Conservation (phyloP, 1,140 invertebrate genomes). For the Sitobion miscanthi region DNA sequence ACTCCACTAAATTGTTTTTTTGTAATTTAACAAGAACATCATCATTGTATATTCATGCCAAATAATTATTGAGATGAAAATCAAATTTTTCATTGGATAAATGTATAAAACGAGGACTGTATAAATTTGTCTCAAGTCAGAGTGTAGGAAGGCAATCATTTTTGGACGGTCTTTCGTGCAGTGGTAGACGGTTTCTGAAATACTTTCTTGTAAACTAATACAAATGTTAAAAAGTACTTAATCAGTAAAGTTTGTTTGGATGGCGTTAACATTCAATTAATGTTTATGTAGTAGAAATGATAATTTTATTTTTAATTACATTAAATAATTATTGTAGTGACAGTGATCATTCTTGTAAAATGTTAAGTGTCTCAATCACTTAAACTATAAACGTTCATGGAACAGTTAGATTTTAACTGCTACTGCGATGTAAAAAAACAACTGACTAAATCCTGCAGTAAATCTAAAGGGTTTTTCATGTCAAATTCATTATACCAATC, state of each 20-base stretch:
- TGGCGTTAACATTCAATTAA: background rate
- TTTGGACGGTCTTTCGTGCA: background rate
- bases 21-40: background rate
- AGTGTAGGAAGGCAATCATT: background rate
- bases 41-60: background rate
- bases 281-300: background rate
- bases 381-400: background rate
- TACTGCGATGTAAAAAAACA: background rate
- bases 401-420: background rate
- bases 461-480: background rate
- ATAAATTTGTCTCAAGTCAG: background rate
- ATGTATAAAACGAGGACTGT: background rate
- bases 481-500: background rate
- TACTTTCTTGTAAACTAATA: too few species aligned
- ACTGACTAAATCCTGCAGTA: slow-evolving; percentile 2
- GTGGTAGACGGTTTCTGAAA: too few species aligned
- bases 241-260: background rate
- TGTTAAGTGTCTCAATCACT: background rate
- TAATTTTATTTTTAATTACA: background rate
- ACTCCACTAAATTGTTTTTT: background rate
- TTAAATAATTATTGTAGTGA: background rate
- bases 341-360: background rate
- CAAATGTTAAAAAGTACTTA: background rate
- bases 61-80: background rate
- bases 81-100: background rate